Evolutionary conservation across 2,113 vertebrate genomes (phyloP).

Genomic region (Laticauda colubrina): DNA sequence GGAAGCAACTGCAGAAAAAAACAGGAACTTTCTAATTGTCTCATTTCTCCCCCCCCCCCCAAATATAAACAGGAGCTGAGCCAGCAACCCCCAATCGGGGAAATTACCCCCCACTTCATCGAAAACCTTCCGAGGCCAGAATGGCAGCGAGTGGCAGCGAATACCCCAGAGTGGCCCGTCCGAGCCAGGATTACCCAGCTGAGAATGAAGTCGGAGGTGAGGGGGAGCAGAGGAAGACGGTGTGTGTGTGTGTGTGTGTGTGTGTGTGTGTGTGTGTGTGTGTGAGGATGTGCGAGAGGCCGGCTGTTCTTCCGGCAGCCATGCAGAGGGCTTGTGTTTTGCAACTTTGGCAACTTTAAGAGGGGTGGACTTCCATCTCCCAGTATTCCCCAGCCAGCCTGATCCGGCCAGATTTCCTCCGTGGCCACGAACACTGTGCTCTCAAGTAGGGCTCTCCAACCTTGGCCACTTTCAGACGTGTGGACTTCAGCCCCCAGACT

Average conservation of each 20-base stretch:
- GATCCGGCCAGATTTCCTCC: too few species aligned
- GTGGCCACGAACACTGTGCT: too few species aligned
- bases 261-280: not conserved
- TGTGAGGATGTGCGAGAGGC: accelerated
- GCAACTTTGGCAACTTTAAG: not conserved
- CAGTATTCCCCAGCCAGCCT: not conserved
- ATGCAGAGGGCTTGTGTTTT: not conserved
- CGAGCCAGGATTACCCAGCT: not conserved
- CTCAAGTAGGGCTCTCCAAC: too few species aligned
- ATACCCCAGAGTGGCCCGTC: conserved; percentile 30
- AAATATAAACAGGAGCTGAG: conserved; percentile 53
- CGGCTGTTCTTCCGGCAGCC: not conserved
- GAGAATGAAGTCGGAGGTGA: conserved; percentile 68
- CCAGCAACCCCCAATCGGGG: conserved; percentile 23
- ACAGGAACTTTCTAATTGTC: not conserved
- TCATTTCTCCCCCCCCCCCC: not conserved
- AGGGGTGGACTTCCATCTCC: not conserved
- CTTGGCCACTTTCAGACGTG: not conserved
- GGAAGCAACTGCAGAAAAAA: not conserved
- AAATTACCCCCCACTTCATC: conserved; percentile 36
- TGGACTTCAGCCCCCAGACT: too few species aligned
- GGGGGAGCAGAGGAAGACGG: not conserved
- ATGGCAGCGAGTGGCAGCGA: conserved; percentile 49
- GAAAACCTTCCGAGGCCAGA: conserved; percentile 57
- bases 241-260: not conserved